Evolutionary conservation across 1,140 invertebrate genomes (phyloP), one percentile per base, ranked within the genome.

Genomic region (Scylla paramamosain): DNA sequence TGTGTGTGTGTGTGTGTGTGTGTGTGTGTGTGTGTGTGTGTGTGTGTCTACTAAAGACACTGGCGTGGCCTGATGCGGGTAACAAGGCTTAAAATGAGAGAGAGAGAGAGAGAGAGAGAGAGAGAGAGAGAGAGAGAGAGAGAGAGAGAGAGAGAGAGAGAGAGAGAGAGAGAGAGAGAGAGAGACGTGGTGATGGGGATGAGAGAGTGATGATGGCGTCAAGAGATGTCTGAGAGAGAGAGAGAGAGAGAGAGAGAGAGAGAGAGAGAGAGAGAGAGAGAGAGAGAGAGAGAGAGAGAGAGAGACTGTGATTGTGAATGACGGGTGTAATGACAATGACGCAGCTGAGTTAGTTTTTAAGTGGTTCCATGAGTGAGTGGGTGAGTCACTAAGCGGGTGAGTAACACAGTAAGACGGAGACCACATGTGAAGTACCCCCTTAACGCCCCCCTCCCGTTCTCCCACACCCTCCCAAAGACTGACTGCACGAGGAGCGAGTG

Each of bases 81-180:
- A 77, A 77, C 20, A n/a, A 77, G 67, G 45, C 28, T 39, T 16
- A 91, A 29, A 48, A 48, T 46, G 89, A 28, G 31, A 28, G 52
- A 31, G 45, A 91, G 52, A 20, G 20, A 67, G 90, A 31, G 52
- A 48, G 52, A 52, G 45, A 77, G 59, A 67, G 91, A 92, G 46
- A 77, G 31, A 67, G 91, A 92, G 25, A 77, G 59, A 92, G 91
- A 52, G 46, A 77, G 91, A 90, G 88, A 90, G 88, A 90, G 88
- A 90, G 88, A 90, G 67, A 77, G n/a, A 52, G 16, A 28, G 25
- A 25, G 89, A 48, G 28, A 91, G 28, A 52, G 52, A 29, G 28
- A 48, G 45, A 48, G 48, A 45, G 45, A 90, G 39, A 28, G 48
- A 92, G 31, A 83, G 31, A 82, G 31, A 77, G 91, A 82, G 28